These are phyloP conservation scores for Cydia amplana DNA, from an alignment of 1,140 invertebrate genomes.

Conservation along the genomic window DNA sequence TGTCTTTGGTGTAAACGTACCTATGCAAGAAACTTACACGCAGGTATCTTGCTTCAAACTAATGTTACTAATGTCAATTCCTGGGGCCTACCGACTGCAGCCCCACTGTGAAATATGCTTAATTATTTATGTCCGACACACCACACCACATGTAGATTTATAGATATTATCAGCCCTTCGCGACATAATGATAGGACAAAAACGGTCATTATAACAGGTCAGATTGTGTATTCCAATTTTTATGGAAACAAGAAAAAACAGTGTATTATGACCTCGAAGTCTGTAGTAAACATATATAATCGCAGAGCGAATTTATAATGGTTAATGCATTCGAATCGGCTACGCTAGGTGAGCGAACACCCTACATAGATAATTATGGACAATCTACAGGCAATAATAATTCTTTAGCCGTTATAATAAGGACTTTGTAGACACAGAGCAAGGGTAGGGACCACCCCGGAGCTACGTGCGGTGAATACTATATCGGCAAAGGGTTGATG, in stretches of 20 bases:
- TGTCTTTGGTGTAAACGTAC: no score
- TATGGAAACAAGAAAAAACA: neutral
- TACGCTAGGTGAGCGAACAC: neutral
- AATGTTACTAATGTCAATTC: neutral
- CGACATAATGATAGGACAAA: slow-evolving; percentile 2
- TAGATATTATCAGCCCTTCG: slow-evolving; percentile 4
- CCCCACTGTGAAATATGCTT: neutral
- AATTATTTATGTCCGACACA: neutral
- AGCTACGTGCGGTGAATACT: slow-evolving; percentile 48
- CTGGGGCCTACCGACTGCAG: neutral
- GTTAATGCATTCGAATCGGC: neutral
- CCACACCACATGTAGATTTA: slow-evolving; percentile 5
- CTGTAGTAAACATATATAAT: neutral
- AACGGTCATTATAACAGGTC: neutral
- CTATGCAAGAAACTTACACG: neutral
- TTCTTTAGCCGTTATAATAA: neutral
- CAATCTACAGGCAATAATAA: slow-evolving; percentile 45
- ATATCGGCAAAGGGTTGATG: slow-evolving; percentile 38
- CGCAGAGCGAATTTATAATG: neutral
- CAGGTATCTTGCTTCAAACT: neutral
- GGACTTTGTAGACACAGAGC: neutral
- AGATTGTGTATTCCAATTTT: neutral
- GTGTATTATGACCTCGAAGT: neutral
- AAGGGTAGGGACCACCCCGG: slow-evolving; percentile 51
- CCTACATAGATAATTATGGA: neutral